Base-by-base conservation (phyloP, 1,140 invertebrate species). In the Metaphire vulgaris region DNA sequence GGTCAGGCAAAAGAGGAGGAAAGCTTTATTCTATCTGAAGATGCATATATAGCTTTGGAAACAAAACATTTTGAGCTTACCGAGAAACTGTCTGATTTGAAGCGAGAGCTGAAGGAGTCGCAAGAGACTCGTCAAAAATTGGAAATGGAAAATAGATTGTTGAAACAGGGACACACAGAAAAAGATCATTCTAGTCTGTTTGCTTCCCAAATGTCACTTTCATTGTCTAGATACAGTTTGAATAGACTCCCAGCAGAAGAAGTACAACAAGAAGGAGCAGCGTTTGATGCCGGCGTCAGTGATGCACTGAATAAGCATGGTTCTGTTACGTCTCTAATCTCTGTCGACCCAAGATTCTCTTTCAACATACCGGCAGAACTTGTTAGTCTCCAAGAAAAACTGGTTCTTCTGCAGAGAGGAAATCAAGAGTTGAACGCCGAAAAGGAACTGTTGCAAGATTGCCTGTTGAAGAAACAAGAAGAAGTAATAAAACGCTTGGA, bases 351-450 rank as follows among this genome's bases (percentile, higher is more conserved):
- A 71, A 32, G 69, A 32, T 71, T 71, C 32, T 71, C 69, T 2
- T 71, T 71, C 28, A 33, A 71, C 33, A 71, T 71, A 32, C 69
- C 69, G 30, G 69, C 69, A 12, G 69, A 71, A 32, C 30, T 71
- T 1, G 69, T 71, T 28, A 71, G n/a, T 29, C 32, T 71, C 2
- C 69, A 71, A 32, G 69, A 71, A 33, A 32, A 33, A 31, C n/a
- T 71, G 69, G 69, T 71, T 32, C 1, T 33, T 2, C 33, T 33
- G 15, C 30, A 71, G n/a, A 71, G 33, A 71, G 33, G 30, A 32
- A 71, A 32, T 29, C 69, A 71, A 16, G 30, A 71, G 30, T n/a
- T 71, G 69, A 30, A 71, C 28, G 30, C 30, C 21, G 69, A 71
- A 31, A 71, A 71, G 6, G 33, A 71, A n/a, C 33, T 71, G 30